A percentile compares a stretch with the other conserved stretches of the same genome.
phyloP scores from a whole-genome alignment of 1,140 invertebrate species.

The Eciton burchellii region DNA sequence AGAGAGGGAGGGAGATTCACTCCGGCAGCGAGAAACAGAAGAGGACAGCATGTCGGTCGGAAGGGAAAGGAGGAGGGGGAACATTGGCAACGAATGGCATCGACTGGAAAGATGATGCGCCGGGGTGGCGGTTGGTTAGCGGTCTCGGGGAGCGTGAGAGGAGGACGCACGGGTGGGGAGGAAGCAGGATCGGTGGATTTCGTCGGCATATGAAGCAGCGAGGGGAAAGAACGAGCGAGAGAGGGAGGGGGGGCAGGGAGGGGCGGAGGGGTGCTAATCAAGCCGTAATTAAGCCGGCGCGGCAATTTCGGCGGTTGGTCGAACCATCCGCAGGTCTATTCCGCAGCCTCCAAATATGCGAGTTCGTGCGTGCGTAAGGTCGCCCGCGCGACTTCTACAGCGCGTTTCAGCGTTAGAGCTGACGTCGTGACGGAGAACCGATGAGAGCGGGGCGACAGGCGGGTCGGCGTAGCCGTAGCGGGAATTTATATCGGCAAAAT shows the following conservation, averaged over 20 bases:
- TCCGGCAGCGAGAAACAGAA: slow-evolving; percentile 28
- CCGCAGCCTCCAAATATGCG: slow-evolving; percentile 25
- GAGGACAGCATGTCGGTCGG: background rate
- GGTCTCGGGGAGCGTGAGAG: slow-evolving; percentile 10
- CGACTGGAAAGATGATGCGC: slow-evolving; percentile 49
- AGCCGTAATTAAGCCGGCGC: slow-evolving; percentile 80
- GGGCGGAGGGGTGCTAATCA: slow-evolving; percentile 77
- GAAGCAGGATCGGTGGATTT: background rate
- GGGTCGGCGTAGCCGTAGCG: background rate
- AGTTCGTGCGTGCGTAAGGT: slow-evolving; percentile 39
- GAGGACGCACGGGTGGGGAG: background rate
- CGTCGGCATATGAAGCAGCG: background rate
- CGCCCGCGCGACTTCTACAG: slow-evolving; percentile 5
- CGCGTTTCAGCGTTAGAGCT: background rate
- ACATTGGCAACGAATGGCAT: slow-evolving; percentile 32
- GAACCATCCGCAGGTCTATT: slow-evolving; percentile 50
- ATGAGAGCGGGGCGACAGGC: slow-evolving; percentile 24
- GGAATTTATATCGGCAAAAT: background rate
- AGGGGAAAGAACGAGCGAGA: slow-evolving; percentile 20
- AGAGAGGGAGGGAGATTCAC: background rate
- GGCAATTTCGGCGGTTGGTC: slow-evolving; percentile 63
- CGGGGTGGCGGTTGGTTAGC: slow-evolving; percentile 24
- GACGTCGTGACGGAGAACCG: background rate
- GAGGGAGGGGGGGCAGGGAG: slow-evolving; percentile 36
- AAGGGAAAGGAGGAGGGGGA: background rate